Conservation (phyloP, 1,140 invertebrate species). For the Artemia franciscana region DNA sequence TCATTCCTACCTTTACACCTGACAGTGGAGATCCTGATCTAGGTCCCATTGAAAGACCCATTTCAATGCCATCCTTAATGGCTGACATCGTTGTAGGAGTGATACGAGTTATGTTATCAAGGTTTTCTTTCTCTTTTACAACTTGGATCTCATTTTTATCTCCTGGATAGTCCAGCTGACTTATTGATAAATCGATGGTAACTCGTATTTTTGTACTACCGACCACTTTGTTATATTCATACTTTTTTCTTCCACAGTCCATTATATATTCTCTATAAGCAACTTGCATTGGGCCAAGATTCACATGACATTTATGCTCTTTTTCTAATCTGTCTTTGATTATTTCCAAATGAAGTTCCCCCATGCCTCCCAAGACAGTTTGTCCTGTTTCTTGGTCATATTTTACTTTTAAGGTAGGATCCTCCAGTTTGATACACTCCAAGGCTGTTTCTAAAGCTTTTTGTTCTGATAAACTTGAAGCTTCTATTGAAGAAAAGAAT, state of each 20-base stretch:
- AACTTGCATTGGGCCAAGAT: conserved; percentile 82
- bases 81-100: conserved; percentile 31
- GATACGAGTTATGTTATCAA: conserved; percentile 33
- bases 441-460: conserved; percentile 57
- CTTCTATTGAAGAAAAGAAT: conserved; percentile 90
- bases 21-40: not conserved
- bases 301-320: conserved; percentile 78
- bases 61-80: conserved; percentile 32
- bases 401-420: conserved; percentile 67
- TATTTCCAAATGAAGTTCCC: conserved; percentile 87
- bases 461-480: conserved; percentile 45
- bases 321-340: conserved; percentile 59
- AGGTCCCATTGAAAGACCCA: conserved; percentile 2
- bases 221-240: conserved; percentile 31
- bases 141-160: conserved; percentile 9
- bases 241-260: conserved; percentile 24
- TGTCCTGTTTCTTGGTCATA: conserved; percentile 55
- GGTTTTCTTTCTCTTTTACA: conserved; percentile 24
- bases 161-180: conserved; percentile 9
- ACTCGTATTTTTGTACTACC: conserved; percentile 7
- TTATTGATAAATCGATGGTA: not conserved
- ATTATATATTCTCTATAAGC: conserved; percentile 62
- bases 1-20: not conserved
- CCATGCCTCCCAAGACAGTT: conserved; percentile 75
- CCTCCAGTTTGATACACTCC: conserved; percentile 61